These are phyloP conservation scores for Eilema griseolum DNA, from an alignment of 2,888 invertebrate genomes.

Conservation along the genomic window DNA sequence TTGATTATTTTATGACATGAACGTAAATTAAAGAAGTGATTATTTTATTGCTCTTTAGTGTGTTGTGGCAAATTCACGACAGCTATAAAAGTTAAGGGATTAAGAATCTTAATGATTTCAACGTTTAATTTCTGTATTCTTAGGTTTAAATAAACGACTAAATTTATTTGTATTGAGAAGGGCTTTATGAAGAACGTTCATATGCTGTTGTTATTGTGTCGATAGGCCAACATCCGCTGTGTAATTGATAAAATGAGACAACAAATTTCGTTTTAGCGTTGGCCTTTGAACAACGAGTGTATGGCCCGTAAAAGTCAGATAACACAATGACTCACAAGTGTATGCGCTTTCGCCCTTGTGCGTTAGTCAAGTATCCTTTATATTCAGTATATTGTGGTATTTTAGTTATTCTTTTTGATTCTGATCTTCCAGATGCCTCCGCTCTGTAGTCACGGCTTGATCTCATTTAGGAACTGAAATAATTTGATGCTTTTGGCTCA, in stretches of 20 bases:
- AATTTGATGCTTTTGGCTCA: constrained; percentile 76
- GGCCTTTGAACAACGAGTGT: constrained; percentile 61
- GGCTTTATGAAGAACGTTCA: constrained; percentile 40
- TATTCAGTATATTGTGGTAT: constrained; percentile 65
- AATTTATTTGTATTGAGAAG: constrained; percentile 30
- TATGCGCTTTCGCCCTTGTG: constrained; percentile 65
- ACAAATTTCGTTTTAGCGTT: constrained; percentile 61
- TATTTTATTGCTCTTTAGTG: constrained; percentile 50
- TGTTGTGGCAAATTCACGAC: constrained; percentile 57
- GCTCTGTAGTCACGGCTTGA: constrained; percentile 63
- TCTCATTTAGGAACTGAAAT: constrained; percentile 73
- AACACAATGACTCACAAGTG: constrained; percentile 70
- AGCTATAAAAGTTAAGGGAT: constrained; percentile 32
- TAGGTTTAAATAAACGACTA: constrained; percentile 21
- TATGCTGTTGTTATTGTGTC: constrained; percentile 64
- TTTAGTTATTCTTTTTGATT: constrained; percentile 76
- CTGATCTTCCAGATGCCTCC: constrained; percentile 69
- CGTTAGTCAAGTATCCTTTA: constrained; percentile 65
- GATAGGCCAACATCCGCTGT: constrained; percentile 69
- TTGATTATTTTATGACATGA: constrained; percentile 46
- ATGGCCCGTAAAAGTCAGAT: constrained; percentile 75
- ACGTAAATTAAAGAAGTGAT: constrained; percentile 54
- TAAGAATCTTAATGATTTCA: constrained; percentile 33
- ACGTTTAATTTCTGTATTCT: constrained; percentile 8
- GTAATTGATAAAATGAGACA: constrained; percentile 73